phyloP scores from a whole-genome alignment of 2,888 invertebrate species.

The Troglohyphantes excavatus region DNA sequence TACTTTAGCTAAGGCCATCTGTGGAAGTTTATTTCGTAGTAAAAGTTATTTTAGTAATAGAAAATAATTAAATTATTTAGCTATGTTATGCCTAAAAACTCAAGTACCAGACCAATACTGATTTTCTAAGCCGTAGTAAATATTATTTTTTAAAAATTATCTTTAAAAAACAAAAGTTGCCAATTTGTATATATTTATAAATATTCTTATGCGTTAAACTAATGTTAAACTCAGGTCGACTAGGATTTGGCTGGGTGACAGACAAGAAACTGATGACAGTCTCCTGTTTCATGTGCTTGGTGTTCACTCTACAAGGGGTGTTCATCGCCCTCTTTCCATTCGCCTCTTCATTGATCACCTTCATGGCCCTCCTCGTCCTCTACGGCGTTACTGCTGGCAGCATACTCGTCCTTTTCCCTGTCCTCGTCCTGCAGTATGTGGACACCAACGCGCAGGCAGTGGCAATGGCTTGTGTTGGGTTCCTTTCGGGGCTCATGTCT shows the following conservation, averaged over 20 bases:
- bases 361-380: conserved; percentile 30
- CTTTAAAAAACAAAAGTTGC: no score
- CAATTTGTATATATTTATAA: no score
- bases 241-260: conserved; percentile 67
- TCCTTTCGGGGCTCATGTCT: conserved; percentile 42
- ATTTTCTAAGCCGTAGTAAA: no score
- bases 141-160: no score
- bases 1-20: no score
- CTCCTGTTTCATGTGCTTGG: conserved; percentile 43
- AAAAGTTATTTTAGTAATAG: no score
- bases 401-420: conserved; percentile 49
- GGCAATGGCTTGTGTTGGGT: conserved; percentile 50
- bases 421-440: conserved; percentile 56
- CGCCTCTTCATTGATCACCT: conserved; percentile 8
- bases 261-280: conserved; percentile 48
- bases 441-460: conserved; percentile 22
- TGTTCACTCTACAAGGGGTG: conserved; percentile 29
- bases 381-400: conserved; percentile 54
- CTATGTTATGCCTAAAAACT: no score
- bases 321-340: conserved; percentile 44
- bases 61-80: no score
- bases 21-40: no score
- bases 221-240: conserved; percentile 9
- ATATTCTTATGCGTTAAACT: no score
- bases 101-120: no score